A percentile compares a stretch with the other conserved stretches of the same genome.
Conservation (phyloP, 2,888 invertebrate genomes). For the Gibbula magus region DNA sequence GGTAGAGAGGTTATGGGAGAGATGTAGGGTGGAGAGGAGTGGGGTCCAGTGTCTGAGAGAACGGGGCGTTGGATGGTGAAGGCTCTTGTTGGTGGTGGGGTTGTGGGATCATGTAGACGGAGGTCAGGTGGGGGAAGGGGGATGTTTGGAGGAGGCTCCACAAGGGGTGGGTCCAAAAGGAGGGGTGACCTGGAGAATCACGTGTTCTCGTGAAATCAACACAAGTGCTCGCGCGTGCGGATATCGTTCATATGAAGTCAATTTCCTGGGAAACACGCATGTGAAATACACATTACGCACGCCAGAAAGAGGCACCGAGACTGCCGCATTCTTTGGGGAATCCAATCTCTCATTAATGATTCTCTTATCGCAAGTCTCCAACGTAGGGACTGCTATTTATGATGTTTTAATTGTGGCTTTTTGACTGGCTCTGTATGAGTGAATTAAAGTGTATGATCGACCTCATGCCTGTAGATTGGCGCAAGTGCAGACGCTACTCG, state of each 20-base stretch:
- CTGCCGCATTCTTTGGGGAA: not conserved
- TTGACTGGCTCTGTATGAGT: not conserved
- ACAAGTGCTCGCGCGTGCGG: slow-evolving; percentile 25
- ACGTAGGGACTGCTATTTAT: not conserved
- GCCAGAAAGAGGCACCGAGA: too few species aligned
- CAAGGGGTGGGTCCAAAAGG: not conserved
- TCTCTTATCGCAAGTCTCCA: not conserved
- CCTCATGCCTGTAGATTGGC: not conserved
- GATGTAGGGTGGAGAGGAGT: too few species aligned
- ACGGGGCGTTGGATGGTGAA: too few species aligned
- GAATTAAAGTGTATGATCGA: slow-evolving; percentile 11
- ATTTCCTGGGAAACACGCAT: slow-evolving; percentile 2
- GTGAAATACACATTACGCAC: slow-evolving; percentile 12
- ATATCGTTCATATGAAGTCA: slow-evolving; percentile 15
- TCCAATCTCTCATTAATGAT: slow-evolving; percentile 21
- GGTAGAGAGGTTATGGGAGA: too few species aligned
- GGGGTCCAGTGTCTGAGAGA: too few species aligned
- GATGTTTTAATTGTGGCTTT: slow-evolving; percentile 24
- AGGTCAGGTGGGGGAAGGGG: too few species aligned
- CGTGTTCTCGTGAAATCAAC: slow-evolving; percentile 21
- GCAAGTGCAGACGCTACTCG: not conserved
- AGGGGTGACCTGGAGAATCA: not conserved
- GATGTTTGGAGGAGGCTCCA: too few species aligned
- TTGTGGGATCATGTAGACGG: too few species aligned
- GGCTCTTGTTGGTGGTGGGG: too few species aligned